A percentile compares a stretch with the other conserved stretches of the same genome.
Conservation (phyloP, 64 coral and sea anemone genomes). For the Actinia tenebrosa region DNA sequence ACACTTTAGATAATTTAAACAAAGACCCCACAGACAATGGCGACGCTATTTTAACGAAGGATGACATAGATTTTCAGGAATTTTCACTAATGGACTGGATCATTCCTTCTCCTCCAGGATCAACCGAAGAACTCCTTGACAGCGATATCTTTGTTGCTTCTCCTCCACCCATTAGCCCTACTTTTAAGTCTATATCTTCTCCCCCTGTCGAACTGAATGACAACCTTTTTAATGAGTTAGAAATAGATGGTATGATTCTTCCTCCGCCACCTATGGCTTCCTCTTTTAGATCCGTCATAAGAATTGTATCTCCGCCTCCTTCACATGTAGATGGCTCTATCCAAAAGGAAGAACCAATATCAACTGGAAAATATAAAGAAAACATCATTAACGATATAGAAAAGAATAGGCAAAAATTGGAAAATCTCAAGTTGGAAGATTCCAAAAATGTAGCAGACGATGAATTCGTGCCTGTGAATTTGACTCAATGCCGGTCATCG, state of each 20-base stretch:
- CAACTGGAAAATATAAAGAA: background rate
- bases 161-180: constrained; percentile 36
- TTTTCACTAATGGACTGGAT: constrained; percentile 55
- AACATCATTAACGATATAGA: background rate
- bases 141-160: constrained; percentile 56
- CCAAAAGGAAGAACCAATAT: background rate
- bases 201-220: constrained; percentile 26
- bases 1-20: background rate
- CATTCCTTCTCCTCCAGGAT: constrained; percentile 64
- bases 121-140: constrained; percentile 54
- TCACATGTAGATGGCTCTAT: background rate
- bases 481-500: background rate
- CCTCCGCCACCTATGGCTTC: constrained; percentile 59
- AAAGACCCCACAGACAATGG: too few relatives aligned
- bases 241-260: constrained; percentile 60
- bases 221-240: background rate
- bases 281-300: constrained; percentile 14
- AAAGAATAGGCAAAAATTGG: background rate
- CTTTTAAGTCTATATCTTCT: background rate
- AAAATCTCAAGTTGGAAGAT: background rate
- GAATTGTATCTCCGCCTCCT: constrained; percentile 65
- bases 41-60: background rate
- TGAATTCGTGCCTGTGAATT: background rate
- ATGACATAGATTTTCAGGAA: constrained; percentile 4
- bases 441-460: background rate